Evolutionary conservation across 2,888 invertebrate genomes (phyloP), one percentile per base, ranked within the genome.

Genomic region (Microchrysa polita): DNA sequence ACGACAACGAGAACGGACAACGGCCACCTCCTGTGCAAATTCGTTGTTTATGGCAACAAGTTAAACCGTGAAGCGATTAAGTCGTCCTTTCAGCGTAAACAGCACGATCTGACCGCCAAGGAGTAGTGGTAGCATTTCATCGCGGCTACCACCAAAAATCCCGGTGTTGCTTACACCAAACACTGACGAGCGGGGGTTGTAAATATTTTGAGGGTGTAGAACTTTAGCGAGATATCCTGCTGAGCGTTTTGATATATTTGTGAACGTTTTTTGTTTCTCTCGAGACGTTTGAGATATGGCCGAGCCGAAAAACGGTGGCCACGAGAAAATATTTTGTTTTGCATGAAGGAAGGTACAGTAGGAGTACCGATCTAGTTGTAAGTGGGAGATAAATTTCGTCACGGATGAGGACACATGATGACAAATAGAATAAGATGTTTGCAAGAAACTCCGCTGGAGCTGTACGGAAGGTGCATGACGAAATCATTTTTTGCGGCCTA

Each of bases 61-160:
- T 75, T 75, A 72, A 72, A 75, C 75, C 75, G 72, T 75, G 75
- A 75, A 74, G 74, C 74, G 72, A 75, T 75, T 73, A 75, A 67
- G 67, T 53, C 16, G 55, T 69, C 69, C 69, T 55, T 69, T 69
- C 57, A 55, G 23, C 40, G 40, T 53, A 67, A 55, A 34, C 52
- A 55, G 67, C 65, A 44, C 65, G 65, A 34, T 65, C 20, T 67
- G 69, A 55, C 69, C 69, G 69, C 55, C 69, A 69, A 69, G 57
- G 55, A 55, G 55, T 55, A 55, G 55, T 55, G 57, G 55, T n/a
- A n/a, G n/a, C n/a, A n/a, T n/a, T n/a, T n/a, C 55, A 44, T 42
- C 40, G 18, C 55, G 27, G 27, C 27, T 34, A 57, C 69, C 55
- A 69, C 69, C 55, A 69, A 44, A 34, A 55, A 44, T 14, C 65